phyloP scores from a whole-genome alignment of 2,113 vertebrate genomes.

The Choloepus hoffmanni region DNA sequence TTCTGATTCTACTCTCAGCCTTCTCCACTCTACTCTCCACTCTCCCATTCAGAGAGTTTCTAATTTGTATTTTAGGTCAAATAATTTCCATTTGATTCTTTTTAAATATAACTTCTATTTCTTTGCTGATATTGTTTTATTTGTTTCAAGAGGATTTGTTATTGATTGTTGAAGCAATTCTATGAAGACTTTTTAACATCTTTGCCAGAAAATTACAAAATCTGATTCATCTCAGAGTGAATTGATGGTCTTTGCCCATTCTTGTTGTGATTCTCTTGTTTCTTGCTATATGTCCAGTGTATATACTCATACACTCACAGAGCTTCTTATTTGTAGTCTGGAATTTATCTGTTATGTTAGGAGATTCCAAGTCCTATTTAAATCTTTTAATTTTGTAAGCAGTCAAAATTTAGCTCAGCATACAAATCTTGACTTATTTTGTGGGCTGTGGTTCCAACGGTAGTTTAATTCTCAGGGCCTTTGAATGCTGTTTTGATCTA shows the following conservation, averaged over 20 bases:
- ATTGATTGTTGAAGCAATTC: too few species aligned
- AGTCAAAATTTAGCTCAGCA: too few species aligned
- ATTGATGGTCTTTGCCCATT: background rate
- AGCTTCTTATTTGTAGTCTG: background rate
- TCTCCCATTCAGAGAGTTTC: background rate
- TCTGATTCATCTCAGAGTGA: background rate
- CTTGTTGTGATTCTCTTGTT: background rate
- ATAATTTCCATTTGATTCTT: background rate
- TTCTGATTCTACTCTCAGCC: background rate
- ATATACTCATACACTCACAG: too few species aligned
- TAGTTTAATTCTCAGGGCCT: background rate
- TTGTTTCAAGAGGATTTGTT: too few species aligned
- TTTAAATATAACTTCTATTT: background rate
- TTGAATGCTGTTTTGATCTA: background rate
- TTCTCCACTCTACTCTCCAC: background rate
- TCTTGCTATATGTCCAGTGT: background rate
- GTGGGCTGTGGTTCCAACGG: too few species aligned
- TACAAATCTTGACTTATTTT: too few species aligned
- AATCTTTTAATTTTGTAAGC: background rate
- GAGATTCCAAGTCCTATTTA: background rate
- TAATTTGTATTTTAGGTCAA: background rate
- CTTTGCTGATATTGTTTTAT: too few species aligned
- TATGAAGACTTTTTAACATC: too few species aligned
- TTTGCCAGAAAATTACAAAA: too few species aligned
- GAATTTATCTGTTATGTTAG: background rate